A percentile compares a stretch with the other conserved stretches of the same genome.
Evolutionary conservation across 2,888 invertebrate genomes (phyloP).

Genomic region (Phymatocera aterrima): DNA sequence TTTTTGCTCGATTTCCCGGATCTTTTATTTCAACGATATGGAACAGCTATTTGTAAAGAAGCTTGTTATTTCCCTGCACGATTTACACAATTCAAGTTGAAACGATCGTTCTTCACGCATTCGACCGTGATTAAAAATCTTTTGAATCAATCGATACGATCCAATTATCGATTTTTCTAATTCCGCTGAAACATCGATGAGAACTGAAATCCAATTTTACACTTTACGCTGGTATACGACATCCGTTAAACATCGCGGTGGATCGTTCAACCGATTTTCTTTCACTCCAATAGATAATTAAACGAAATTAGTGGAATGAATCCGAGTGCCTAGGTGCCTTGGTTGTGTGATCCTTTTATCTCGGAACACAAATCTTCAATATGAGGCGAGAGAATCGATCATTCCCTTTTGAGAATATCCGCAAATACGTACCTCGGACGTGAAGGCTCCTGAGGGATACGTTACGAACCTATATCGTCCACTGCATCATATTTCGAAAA

Average conservation of each 20-base stretch:
- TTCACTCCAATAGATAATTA: neutral
- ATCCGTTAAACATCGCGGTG: neutral
- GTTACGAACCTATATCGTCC: no score
- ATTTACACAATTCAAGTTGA: neutral
- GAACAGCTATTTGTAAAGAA: neutral
- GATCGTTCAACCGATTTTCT: neutral
- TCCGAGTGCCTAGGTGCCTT: neutral
- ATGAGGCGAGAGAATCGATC: neutral
- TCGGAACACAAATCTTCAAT: slow-evolving; percentile 19
- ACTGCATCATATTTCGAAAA: slow-evolving; percentile 53
- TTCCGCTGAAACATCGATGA: neutral
- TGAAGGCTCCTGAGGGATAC: neutral
- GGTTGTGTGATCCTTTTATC: slow-evolving; percentile 15
- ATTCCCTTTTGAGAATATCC: slow-evolving; percentile 28
- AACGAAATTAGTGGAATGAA: slow-evolving; percentile 11
- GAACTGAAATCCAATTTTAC: neutral
- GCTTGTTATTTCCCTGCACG: neutral
- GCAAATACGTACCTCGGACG: neutral
- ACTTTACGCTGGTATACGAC: neutral
- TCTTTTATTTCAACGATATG: neutral
- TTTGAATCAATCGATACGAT: neutral
- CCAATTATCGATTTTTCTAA: neutral
- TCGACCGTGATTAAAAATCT: neutral
- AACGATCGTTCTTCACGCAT: neutral
- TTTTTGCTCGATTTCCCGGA: neutral